Conservation (phyloP, 2,888 invertebrate species). For the Holacanthella duospinosa region DNA sequence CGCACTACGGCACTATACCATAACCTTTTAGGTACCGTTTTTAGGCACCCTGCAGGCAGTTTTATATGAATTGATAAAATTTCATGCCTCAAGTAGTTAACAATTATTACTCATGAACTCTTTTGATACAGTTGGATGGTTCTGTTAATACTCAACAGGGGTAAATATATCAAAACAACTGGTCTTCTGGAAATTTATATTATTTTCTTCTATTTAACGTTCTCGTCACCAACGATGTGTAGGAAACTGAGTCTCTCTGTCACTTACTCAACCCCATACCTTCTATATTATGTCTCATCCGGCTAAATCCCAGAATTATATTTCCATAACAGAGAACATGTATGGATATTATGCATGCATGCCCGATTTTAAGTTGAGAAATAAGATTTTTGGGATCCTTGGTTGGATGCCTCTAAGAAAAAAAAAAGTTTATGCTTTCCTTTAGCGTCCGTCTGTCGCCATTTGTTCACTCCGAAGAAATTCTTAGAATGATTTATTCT, state of each 20-base stretch:
- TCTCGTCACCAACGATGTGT: neutral
- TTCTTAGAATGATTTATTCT: too few relatives aligned
- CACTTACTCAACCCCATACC: neutral
- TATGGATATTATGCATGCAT: neutral
- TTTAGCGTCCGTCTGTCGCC: neutral
- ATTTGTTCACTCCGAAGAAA: too few relatives aligned
- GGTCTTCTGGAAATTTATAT: neutral
- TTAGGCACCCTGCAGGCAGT: neutral
- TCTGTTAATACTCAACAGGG: neutral
- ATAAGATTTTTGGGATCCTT: neutral
- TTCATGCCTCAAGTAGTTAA: too few relatives aligned
- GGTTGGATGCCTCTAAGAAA: too few relatives aligned
- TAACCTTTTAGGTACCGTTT: too few relatives aligned
- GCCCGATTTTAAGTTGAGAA: neutral
- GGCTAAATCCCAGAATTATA: neutral
- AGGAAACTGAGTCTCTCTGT: neutral
- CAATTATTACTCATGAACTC: neutral
- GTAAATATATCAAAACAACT: neutral
- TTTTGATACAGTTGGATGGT: neutral
- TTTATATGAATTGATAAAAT: neutral
- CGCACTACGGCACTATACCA: too few relatives aligned
- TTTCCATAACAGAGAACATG: neutral
- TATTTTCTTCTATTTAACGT: too few relatives aligned
- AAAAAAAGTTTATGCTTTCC: too few relatives aligned
- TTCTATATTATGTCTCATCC: neutral